A percentile compares a stretch with the other conserved stretches of the same genome.
phyloP scores from a whole-genome alignment of 2,113 vertebrate species.

The Cavia aperea region DNA sequence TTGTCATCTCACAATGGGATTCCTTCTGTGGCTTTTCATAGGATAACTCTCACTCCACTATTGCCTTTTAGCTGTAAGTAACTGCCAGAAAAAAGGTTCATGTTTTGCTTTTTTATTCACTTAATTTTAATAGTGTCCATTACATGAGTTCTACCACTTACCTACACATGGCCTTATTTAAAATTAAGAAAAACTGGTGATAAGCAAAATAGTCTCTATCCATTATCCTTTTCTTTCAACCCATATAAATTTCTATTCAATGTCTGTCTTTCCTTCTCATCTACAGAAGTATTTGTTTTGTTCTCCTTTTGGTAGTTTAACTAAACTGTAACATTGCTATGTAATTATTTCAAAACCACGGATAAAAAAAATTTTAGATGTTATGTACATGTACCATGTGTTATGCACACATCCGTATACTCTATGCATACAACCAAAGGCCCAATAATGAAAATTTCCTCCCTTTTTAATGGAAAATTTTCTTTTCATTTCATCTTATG shows the following conservation, averaged over 20 bases:
- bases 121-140: background rate
- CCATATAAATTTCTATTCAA: background rate
- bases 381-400: background rate
- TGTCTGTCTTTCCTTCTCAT: background rate
- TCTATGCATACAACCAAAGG: background rate
- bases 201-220: background rate
- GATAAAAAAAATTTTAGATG: background rate
- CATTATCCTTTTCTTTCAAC: fast-evolving
- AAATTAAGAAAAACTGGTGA: background rate
- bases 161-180: background rate
- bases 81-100: background rate
- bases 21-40: background rate
- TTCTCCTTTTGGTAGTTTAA: background rate
- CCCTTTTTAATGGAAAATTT: background rate
- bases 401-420: background rate
- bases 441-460: background rate
- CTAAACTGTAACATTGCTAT: background rate
- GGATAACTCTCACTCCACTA: background rate
- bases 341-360: background rate
- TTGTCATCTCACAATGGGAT: background rate
- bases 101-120: background rate
- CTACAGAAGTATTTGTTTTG: background rate
- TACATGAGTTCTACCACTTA: background rate
- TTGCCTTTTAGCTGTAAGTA: background rate
- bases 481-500: background rate